Evolutionary conservation across 2,113 vertebrate species (phyloP).

Genomic region (Myrmecophaga tridactyla): DNA sequence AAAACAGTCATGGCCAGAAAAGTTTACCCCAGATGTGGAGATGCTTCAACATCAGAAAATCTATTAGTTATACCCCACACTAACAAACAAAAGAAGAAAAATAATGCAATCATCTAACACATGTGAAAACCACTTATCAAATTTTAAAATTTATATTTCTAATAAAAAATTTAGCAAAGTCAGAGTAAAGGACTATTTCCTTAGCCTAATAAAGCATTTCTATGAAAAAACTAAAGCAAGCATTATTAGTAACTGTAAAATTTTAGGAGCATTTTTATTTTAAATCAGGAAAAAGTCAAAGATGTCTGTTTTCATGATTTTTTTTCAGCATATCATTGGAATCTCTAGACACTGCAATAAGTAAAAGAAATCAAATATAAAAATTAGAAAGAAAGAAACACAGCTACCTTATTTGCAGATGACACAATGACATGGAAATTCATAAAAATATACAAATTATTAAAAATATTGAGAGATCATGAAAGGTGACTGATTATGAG

Average conservation of each 20-base stretch:
- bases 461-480: conserved; percentile 1
- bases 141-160: neutral
- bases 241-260: neutral
- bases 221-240: conserved; percentile 18
- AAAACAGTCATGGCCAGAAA: neutral
- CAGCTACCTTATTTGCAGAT: neutral
- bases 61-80: neutral
- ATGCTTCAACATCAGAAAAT: neutral
- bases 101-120: neutral
- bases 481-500: neutral
- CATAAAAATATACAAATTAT: neutral
- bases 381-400: neutral
- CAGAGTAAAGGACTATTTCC: neutral
- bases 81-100: neutral
- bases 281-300: conserved; percentile 10
- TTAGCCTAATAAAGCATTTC: neutral
- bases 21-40: neutral
- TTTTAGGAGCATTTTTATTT: neutral
- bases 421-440: neutral
- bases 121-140: neutral
- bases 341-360: neutral
- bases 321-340: neutral
- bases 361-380: neutral
- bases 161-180: neutral
- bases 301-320: neutral